Percentiles rank a stretch among this genome's conserved stretches.
Evolutionary conservation across 2,113 vertebrate genomes (phyloP).

Genomic region (Apus apus): DNA sequence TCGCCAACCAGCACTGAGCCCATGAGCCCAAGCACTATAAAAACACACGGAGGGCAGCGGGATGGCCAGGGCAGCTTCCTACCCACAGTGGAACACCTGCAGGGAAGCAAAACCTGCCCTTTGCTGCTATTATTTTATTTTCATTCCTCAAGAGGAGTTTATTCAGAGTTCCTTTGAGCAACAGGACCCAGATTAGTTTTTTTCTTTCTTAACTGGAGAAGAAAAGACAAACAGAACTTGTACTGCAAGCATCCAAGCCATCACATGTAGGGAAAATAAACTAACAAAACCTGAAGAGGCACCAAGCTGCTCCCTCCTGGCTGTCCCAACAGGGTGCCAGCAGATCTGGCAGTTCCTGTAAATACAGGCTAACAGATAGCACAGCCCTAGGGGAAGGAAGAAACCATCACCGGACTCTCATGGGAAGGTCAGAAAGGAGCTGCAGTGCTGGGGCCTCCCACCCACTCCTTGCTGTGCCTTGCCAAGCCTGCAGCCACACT

Average conservation of each 20-base stretch:
- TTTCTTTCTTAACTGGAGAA: conserved; percentile 53
- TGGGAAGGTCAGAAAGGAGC: neutral
- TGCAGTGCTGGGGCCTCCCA: neutral
- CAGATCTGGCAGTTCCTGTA: neutral
- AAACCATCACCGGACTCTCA: neutral
- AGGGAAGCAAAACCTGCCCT: neutral
- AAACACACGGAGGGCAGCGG: neutral
- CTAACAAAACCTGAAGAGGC: neutral
- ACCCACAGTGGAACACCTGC: neutral
- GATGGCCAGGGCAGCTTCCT: neutral
- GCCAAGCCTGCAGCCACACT: neutral
- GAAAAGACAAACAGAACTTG: conserved; percentile 64
- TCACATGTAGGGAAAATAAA: neutral
- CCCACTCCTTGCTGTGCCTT: neutral
- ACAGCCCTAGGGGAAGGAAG: neutral
- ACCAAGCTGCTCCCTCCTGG: neutral
- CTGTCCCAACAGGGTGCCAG: neutral
- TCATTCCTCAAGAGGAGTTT: conserved; percentile 22
- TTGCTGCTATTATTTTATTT: conserved; percentile 41
- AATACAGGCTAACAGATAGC: neutral
- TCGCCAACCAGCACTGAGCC: fast-evolving
- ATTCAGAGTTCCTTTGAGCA: conserved; percentile 56
- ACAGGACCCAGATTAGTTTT: conserved; percentile 31
- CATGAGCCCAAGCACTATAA: neutral
- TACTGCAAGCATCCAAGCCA: neutral